Evolutionary conservation across 2,888 invertebrate genomes (phyloP), one percentile per base, ranked within the genome.

Genomic region (Alloplasta piceator): DNA sequence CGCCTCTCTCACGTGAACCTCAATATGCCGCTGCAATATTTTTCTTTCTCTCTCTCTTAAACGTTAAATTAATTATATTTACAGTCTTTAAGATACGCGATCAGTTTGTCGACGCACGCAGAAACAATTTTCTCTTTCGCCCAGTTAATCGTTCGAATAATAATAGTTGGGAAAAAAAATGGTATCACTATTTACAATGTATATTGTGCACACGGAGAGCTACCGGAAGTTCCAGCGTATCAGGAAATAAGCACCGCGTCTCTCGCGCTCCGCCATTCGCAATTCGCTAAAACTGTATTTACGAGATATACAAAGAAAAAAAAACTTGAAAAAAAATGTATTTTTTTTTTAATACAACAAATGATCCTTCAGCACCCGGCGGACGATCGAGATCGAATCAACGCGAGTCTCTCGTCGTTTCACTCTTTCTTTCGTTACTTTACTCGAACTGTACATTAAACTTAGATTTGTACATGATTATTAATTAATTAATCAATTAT

Each of bases 181-280:
- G 66, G 38, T 63, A 71, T 68, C 39, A 74, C 50, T 70, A 81
- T 80, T 73, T 80, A 80, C 80, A 80, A 77, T 41, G 43, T 50
- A 41, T 64, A 58, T 39, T 38, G 52, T 48, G 52, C 64, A 41
- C 48, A 66, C 60, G 64, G n/a, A 26, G 26, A 70, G 48, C 52
- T 56, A 66, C n/a, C 52, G 70, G 64, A 79, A 75, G 46, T 78
- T 71, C 39, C 64, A 74, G 46, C 43, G 14, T 68, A 70, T 63
- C 55, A 73, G 73, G 64, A 73, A 80, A 50, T 73, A 80, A 82
- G 80, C 80, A 80, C 82, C 76, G 68, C 80, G 77, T 68, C 50
- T 38, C 52, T 80, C 63, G 55, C 73, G 63, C 67, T 52, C 52
- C 72, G 64, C 68, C 48, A 68, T 72, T 61, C 56, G 66, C 64